phyloP scores from a whole-genome alignment of 2,113 vertebrate genomes.

The human (Homo sapiens) region GRCh38 chr21:30528001-30528500 shows the following conservation, averaged over 20 bases:
- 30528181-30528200: neutral
- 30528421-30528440: neutral
- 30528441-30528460: neutral
- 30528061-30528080: neutral
- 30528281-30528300: neutral
- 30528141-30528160: neutral
- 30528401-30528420: neutral
- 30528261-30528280: neutral
- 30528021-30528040: neutral
- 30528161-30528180: neutral
- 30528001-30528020: neutral
- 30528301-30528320: neutral
- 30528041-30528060: neutral
- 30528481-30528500: neutral
- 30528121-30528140: neutral
- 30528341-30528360: neutral
- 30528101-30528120: neutral
- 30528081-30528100: neutral
- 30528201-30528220: neutral
- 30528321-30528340: neutral
- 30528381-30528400: neutral
- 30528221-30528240: neutral
- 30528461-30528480: neutral
- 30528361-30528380: neutral
- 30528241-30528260: rapidly evolving